Evolutionary conservation across 2,888 invertebrate species (phyloP).

Genomic region (Conops quadrifasciatus): DNA sequence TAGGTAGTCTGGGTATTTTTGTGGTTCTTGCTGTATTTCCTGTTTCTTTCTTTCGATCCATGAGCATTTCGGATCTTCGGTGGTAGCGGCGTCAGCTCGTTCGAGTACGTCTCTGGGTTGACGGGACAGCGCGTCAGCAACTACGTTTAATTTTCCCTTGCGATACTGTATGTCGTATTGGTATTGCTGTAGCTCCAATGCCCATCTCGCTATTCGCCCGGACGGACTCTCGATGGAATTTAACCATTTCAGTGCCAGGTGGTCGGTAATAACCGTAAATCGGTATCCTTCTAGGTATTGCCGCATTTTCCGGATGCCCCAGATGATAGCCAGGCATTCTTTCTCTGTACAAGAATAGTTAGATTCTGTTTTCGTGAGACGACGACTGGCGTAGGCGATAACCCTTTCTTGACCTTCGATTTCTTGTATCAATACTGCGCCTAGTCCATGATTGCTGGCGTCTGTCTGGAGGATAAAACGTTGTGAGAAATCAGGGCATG

Average conservation of each 20-base stretch:
- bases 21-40: background rate
- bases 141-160: slow-evolving; percentile 18
- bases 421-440: slow-evolving; percentile 26
- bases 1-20: background rate
- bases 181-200: slow-evolving; percentile 20
- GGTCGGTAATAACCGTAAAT: slow-evolving; percentile 36
- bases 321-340: slow-evolving; percentile 36
- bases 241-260: slow-evolving; percentile 33
- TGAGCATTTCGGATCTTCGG: background rate
- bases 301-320: slow-evolving; percentile 33
- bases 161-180: slow-evolving; percentile 17
- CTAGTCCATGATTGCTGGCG: slow-evolving; percentile 18
- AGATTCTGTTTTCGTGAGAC: slow-evolving; percentile 26
- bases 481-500: background rate
- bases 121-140: slow-evolving; percentile 25
- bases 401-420: background rate
- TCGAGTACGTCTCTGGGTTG: background rate
- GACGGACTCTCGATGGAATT: slow-evolving; percentile 11
- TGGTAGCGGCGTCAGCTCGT: background rate
- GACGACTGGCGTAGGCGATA: slow-evolving; percentile 31
- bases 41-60: slow-evolving; percentile 5
- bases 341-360: slow-evolving; percentile 35
- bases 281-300: slow-evolving; percentile 33
- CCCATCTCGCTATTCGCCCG: slow-evolving; percentile 18
- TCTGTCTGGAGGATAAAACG: slow-evolving; percentile 15